phyloP scores from a whole-genome alignment of 2,113 vertebrate species.

The Phoxinus phoxinus region DNA sequence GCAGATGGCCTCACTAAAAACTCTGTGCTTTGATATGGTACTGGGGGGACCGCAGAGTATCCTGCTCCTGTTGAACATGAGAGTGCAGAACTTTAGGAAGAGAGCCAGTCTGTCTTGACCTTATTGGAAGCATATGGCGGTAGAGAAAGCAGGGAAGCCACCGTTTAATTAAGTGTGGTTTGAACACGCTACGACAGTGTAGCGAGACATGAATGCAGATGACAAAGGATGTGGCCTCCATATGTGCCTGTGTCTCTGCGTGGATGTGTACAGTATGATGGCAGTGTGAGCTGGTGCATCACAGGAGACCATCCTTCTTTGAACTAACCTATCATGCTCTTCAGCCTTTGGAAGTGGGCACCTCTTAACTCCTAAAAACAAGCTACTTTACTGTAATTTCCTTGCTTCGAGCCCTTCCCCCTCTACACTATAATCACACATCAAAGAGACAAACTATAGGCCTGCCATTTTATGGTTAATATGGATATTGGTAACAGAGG shows the following conservation, averaged over 20 bases:
- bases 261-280: conserved; percentile 7
- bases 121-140: conserved; percentile 76
- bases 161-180: conserved; percentile 76
- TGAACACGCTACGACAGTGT: conserved; percentile 74
- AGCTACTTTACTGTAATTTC: conserved; percentile 64
- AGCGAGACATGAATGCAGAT: conserved; percentile 73
- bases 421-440: conserved; percentile 73
- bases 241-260: conserved; percentile 47
- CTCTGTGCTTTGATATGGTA: conserved; percentile 24
- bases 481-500: background rate
- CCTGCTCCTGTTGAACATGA: conserved; percentile 16
- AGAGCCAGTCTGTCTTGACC: conserved; percentile 69
- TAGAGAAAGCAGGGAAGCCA: conserved; percentile 75
- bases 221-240: conserved; percentile 55
- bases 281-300: background rate
- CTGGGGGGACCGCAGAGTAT: conserved; percentile 8
- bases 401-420: conserved; percentile 72
- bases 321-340: background rate
- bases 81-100: conserved; percentile 63
- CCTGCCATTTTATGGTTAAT: conserved; percentile 70
- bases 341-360: background rate
- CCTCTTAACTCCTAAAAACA: conserved; percentile 19
- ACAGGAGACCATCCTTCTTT: conserved; percentile 22
- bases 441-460: conserved; percentile 73
- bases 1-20: conserved; percentile 40